Evolutionary conservation across 92 coral and sea anemone species (phyloP).

Genomic region (Virgularia gustaviana): DNA sequence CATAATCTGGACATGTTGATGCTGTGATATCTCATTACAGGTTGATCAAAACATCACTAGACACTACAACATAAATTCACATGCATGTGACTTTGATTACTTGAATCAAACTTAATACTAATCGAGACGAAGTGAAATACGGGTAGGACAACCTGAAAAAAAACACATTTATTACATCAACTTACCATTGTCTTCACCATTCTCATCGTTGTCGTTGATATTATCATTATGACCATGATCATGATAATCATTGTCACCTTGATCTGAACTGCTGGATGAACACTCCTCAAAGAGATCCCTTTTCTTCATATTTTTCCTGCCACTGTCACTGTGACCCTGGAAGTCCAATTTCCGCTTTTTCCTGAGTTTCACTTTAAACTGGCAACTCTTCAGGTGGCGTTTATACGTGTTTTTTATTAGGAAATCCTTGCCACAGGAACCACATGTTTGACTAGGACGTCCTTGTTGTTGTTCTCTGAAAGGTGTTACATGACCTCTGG

Average conservation of each 20-base stretch:
- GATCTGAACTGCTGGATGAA: background rate
- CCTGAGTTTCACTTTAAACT: background rate
- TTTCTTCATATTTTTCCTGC: background rate
- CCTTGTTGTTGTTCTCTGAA: background rate
- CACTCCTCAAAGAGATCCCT: background rate
- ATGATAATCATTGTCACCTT: background rate
- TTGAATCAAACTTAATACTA: too few species aligned
- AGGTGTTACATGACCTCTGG: background rate
- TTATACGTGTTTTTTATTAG: background rate
- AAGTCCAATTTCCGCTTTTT: conserved; percentile 2
- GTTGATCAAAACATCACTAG: too few species aligned
- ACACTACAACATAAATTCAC: too few species aligned
- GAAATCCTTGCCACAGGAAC: background rate
- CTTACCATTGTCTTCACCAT: too few species aligned
- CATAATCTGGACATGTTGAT: too few species aligned
- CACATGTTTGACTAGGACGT: background rate
- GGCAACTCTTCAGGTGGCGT: background rate
- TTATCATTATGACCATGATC: background rate
- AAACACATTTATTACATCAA: too few species aligned
- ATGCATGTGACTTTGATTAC: too few species aligned
- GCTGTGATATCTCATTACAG: too few species aligned
- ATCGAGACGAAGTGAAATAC: too few species aligned
- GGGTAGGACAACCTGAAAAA: too few species aligned
- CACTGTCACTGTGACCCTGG: too few species aligned
- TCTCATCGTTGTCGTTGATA: background rate